These are phyloP conservation scores for Drosophila nigromelanica DNA, from an alignment of 1,140 invertebrate species.

Conservation along the genomic window DNA sequence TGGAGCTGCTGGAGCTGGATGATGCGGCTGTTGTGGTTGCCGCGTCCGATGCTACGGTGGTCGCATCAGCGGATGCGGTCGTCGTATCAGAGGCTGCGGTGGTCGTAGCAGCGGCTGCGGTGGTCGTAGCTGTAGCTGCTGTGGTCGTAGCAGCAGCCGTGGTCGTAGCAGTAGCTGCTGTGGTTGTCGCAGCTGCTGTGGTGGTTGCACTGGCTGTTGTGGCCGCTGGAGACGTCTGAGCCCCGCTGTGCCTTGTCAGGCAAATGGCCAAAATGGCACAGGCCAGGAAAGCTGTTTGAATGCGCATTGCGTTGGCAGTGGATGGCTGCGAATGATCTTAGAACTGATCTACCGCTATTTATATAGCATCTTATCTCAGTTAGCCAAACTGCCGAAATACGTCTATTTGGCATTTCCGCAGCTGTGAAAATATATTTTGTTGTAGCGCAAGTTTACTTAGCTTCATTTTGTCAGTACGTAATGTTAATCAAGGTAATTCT, in stretches of 20 bases:
- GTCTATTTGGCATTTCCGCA: too few relatives aligned
- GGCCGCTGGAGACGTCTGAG: too few relatives aligned
- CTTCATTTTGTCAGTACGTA: too few relatives aligned
- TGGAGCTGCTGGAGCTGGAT: conserved; percentile 3
- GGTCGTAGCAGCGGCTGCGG: not conserved
- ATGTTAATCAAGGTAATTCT: too few relatives aligned
- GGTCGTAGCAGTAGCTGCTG: not conserved
- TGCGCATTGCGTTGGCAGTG: conserved; percentile 1
- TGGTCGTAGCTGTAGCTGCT: not conserved
- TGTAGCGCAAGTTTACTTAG: too few relatives aligned
- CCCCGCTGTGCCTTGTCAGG: not conserved
- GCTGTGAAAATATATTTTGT: too few relatives aligned
- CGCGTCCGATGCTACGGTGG: not conserved
- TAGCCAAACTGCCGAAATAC: too few relatives aligned
- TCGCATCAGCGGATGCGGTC: not conserved
- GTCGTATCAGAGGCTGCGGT: not conserved
- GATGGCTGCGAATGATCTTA: not conserved
- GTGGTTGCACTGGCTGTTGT: too few relatives aligned
- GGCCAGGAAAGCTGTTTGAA: not conserved
- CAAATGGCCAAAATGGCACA: conserved; percentile 12
- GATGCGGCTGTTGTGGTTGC: not conserved
- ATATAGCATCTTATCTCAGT: too few relatives aligned
- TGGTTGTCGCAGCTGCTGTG: too few relatives aligned
- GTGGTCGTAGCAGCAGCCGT: not conserved
- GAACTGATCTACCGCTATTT: too few relatives aligned